Base-by-base conservation (phyloP, 2,797 vertebrate species). In the Taenioides sp. region DNA sequence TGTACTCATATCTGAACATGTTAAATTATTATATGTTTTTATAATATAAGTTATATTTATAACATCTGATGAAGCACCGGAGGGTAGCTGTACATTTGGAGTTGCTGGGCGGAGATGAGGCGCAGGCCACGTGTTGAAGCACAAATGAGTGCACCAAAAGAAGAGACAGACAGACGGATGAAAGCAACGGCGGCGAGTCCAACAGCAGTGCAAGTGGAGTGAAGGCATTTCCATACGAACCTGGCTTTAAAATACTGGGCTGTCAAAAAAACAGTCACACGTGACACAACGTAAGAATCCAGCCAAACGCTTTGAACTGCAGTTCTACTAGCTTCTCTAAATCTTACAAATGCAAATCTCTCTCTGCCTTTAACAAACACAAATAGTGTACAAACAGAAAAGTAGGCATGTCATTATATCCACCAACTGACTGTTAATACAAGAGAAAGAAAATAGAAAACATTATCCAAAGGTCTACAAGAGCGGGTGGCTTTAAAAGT, bases 261-360 rank as follows among this genome's bases (percentile, higher is more conserved):
- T 99, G 97, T 99, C 98, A 99, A 99, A 99, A 98, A 97, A 99
- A 99, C 97, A 99, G 97, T 99, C 97, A 99, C 98, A 99, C 96
- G 97, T 98, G 96, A 99, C 96, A 99, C 96, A 99, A 98, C 96
- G 96, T 97, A 98, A 99, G 96, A 99, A 98, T 98, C 95, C 95
- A 93, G 96, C 96, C 96, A 96, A 96, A 95, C 95, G 94, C 95
- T 96, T 94, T 93, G 91, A 94, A 94, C 95, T 95, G 93, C 92
- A 92, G 85, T 92, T 92, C 90, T 90, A 87, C 86, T 92, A 89
- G 83, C 86, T 95, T 92, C 84, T 91, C 85, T 87, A 91, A 57
- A 74, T 85, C 87, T 95, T 95, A 94, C 93, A 94, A 95, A 96
- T 94, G 93, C 94, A 94, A 95, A 95, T 94, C 71, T 86, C 80